phyloP scores from a whole-genome alignment of 2,797 vertebrate genomes.

The Pelodytes ibericus region DNA sequence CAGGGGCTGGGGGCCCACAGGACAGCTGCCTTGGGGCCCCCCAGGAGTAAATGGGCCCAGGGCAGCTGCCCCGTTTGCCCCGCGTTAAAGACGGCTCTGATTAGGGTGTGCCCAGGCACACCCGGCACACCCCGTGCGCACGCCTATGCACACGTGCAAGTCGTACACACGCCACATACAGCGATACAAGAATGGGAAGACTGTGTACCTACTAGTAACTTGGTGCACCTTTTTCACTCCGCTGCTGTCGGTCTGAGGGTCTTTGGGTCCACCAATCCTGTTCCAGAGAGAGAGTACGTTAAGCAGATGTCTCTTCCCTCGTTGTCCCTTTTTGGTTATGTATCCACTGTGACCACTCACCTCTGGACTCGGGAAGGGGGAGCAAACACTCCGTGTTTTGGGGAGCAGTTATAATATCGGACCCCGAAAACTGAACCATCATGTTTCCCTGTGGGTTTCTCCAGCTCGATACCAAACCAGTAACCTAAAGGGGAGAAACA shows the following conservation, averaged over 20 bases:
- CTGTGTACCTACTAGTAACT: constrained; percentile 85
- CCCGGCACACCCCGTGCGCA: not conserved
- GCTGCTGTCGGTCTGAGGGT: constrained; percentile 73
- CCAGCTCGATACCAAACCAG: constrained; percentile 91
- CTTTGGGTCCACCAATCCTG: constrained; percentile 87
- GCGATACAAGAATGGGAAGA: not conserved
- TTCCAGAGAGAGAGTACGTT: not conserved
- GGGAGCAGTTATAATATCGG: constrained; percentile 88
- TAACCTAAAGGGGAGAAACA: constrained; percentile 80
- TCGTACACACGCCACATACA: not conserved
- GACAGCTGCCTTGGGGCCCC: too few relatives aligned
- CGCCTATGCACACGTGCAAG: not conserved
- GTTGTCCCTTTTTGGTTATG: not conserved
- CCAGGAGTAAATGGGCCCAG: too few relatives aligned
- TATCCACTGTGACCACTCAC: constrained; percentile 61
- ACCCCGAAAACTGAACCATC: constrained; percentile 92
- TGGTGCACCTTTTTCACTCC: constrained; percentile 90
- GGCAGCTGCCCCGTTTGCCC: too few relatives aligned
- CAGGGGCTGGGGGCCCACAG: too few relatives aligned
- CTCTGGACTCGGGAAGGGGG: constrained; percentile 91
- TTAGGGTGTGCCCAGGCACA: too few relatives aligned
- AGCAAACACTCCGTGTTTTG: constrained; percentile 89
- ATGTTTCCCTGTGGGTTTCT: constrained; percentile 88
- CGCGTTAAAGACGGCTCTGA: too few relatives aligned
- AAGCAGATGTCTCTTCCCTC: not conserved